phyloP scores from a whole-genome alignment of 1,140 invertebrate genomes.

The Maconellicoccus hirsutus region DNA sequence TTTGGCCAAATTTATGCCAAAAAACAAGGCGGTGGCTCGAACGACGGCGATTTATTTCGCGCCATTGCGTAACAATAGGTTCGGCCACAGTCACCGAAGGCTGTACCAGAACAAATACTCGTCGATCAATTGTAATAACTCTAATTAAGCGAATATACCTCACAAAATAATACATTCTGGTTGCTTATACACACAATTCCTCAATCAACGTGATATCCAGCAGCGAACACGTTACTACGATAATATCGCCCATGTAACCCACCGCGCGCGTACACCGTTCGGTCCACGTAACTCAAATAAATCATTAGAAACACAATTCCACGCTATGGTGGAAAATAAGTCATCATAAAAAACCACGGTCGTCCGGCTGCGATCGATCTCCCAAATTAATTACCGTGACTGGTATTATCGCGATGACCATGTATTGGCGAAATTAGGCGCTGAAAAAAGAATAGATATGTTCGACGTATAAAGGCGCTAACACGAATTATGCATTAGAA shows the following conservation, averaged over 20 bases:
- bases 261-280: neutral
- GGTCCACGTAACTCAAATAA: neutral
- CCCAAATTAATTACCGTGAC: neutral
- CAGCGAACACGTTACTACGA: neutral
- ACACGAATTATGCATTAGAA: too few species aligned
- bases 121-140: neutral
- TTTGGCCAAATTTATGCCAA: too few species aligned
- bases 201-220: conserved; percentile 7
- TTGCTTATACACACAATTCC: neutral
- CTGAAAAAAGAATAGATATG: too few species aligned
- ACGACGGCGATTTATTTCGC: too few species aligned
- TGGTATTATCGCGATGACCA: neutral
- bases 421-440: too few species aligned
- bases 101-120: neutral
- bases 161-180: neutral
- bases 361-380: neutral
- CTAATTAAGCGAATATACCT: neutral
- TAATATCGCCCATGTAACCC: neutral
- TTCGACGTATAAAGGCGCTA: too few species aligned
- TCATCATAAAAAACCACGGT: neutral
- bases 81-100: too few species aligned
- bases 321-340: neutral
- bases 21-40: too few species aligned
- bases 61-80: too few species aligned
- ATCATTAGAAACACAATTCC: neutral